Base-by-base conservation (phyloP, 2,888 invertebrate genomes). In the Lasioglossum marginatum region DNA sequence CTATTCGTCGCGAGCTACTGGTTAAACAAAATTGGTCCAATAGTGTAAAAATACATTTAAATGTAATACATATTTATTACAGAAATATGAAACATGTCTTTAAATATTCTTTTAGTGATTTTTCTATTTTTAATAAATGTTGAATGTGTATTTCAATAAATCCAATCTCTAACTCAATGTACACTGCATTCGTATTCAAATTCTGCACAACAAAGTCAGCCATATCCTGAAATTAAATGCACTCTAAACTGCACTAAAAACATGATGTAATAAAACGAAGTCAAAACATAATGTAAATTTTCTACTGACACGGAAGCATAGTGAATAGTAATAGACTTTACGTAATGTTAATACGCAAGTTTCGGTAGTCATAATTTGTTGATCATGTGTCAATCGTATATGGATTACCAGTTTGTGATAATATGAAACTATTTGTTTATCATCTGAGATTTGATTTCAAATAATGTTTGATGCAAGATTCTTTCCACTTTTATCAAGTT, bases 301-400 rank as follows among this genome's bases (percentile, higher is more conserved):
- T 45, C 23, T 10, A 60, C 10, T 16, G 52, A 40, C 4, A 4
- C 16, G 14, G 16, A 27, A 16, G 40, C 40, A 2, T 19, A 31
- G 4, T 52, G n/a, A 31, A 57, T 57, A 70, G 1, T 37, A 63
- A 31, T 23, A n/a, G 31, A 34, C 4, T 57, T 45, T 74, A 37
- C 27, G 4, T 31, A 31, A 80, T 23, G n/a, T 74, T 43, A 6
- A 37, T 23, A 66, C 23, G 48, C n/a, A 31, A 60, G 48, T 12
- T 80, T 79, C 23, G 10, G 23, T 19, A 8, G 3, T n/a, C 45
- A 27, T 37, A 74, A 81, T 57, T 48, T 68, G 14, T n/a, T 70
- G 16, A 16, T 43, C 43, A 16, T 45, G 45, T 45, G 16, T 31
- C 12, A 48, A 5, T 48, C 23, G 34, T 34, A 73, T 14, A 52